Base-by-base conservation (phyloP, 2,888 invertebrate species). In the Apotomis capreana region DNA sequence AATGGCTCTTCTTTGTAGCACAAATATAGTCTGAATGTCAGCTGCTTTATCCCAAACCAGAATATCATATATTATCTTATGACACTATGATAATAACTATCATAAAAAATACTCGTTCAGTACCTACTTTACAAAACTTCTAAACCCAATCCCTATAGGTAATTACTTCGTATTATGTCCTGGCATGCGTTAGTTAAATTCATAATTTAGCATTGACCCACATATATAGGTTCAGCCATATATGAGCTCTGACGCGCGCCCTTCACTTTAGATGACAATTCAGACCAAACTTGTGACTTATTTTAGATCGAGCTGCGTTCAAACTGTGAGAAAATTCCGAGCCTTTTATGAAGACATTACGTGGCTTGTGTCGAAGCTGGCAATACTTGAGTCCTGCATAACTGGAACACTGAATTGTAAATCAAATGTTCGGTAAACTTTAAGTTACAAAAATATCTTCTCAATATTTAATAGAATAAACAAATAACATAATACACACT, bases 191-290 rank as follows among this genome's bases (percentile, higher is more conserved):
- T 65, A 60, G 46, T 40, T 64, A 54, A 64, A 68, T 69, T 63
- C 40, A 54, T 68, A 58, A 61, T 59, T 74, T 75, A 76, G 75
- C 75, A 77, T 65, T 78, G 78, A 75, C 78, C 76, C 60, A 77
- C 59, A 70, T 75, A 70, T 75, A n/a, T 15, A 26, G 61, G 60
- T 64, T 69, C 58, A 51, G 58, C 74, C 74, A 75, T 71, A 75
- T 77, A 67, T 73, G 69, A 36, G 65, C 74, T 76, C 78, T 72
- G 77, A 70, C 76, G 74, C 62, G 62, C 65, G 76, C 80, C 80
- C 78, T 80, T 80, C 80, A 77, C 80, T 80, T 80, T 74, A 69
- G 52, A 62, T 63, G 72, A 58, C 72, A 63, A 68, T 72, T 63
- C 58, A 72, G 72, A 49, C 36, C 37, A 63, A 61, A 59, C 44